Percentiles rank a stretch among this genome's conserved stretches.
Conservation (phyloP, 64 coral and sea anemone genomes). For the Montipora capricornis region DNA sequence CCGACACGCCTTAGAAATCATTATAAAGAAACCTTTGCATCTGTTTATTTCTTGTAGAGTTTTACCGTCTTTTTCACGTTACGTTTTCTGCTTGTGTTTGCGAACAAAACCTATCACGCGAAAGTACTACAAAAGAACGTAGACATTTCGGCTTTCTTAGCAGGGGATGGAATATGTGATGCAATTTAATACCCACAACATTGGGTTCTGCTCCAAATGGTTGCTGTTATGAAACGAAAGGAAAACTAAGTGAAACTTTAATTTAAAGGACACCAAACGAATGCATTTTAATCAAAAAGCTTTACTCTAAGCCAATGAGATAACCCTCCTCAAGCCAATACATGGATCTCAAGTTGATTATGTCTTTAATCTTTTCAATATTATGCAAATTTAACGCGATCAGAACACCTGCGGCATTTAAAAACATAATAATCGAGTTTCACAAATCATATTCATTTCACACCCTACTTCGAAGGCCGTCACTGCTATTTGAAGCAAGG, state of each 20-base stretch:
- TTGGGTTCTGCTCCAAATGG: not conserved
- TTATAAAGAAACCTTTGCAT: too few species aligned
- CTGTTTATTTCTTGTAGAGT: too few species aligned
- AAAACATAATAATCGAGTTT: not conserved
- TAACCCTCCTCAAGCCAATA: not conserved
- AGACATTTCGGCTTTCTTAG: too few species aligned
- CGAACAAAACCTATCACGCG: too few species aligned
- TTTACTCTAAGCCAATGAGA: conserved; percentile 11
- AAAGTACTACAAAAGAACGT: too few species aligned
- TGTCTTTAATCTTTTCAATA: not conserved
- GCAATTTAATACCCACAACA: too few species aligned
- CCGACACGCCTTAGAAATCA: too few species aligned
- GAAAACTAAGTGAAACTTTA: not conserved
- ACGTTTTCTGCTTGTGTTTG: too few species aligned
- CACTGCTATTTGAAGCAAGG: conserved; percentile 20
- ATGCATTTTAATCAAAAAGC: not conserved
- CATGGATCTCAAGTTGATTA: conserved; percentile 1
- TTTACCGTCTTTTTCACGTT: too few species aligned
- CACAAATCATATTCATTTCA: not conserved
- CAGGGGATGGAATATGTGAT: too few species aligned
- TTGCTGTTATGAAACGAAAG: not conserved
- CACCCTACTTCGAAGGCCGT: conserved; percentile 33
- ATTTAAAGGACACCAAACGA: not conserved
- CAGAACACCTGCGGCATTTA: not conserved
- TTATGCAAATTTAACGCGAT: not conserved